Evolutionary conservation across 2,113 vertebrate genomes (phyloP).

Genomic region (Aegotheles bennettii): DNA sequence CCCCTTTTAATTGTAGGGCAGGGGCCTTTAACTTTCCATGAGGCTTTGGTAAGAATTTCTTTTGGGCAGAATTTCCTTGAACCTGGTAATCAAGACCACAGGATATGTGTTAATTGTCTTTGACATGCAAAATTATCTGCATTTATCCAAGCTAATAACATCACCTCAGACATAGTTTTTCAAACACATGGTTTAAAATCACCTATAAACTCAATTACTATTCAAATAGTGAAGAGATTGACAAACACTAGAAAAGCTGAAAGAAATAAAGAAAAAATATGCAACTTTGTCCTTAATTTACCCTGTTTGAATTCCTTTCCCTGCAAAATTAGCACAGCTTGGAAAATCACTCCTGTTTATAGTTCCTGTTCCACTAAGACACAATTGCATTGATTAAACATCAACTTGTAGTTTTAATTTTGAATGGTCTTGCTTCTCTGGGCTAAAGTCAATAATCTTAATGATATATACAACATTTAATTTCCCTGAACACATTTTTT

Average conservation of each 20-base stretch:
- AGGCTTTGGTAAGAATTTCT: constrained; percentile 64
- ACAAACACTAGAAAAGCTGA: not conserved
- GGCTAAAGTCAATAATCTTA: not conserved
- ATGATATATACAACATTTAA: not conserved
- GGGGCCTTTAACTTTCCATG: constrained; percentile 66
- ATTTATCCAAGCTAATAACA: constrained; percentile 64
- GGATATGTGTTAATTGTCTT: constrained; percentile 71
- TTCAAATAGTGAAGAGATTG: not conserved
- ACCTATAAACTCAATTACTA: constrained; percentile 22
- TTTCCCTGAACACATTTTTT: not conserved
- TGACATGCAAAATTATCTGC: constrained; percentile 67
- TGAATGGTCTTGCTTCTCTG: not conserved
- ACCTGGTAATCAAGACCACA: constrained; percentile 69
- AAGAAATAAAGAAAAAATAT: not conserved
- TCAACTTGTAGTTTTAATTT: not conserved
- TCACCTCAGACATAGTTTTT: constrained; percentile 11
- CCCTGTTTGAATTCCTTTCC: not conserved
- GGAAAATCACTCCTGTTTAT: not conserved
- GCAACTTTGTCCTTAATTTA: not conserved
- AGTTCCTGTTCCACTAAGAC: not conserved
- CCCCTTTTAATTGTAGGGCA: constrained; percentile 63
- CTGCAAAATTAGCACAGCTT: not conserved
- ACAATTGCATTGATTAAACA: not conserved
- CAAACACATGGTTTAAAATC: constrained; percentile 36
- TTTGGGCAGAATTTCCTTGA: constrained; percentile 72